Base-by-base conservation (phyloP, 92 coral and sea anemone species). In the Heteractis magnifica region DNA sequence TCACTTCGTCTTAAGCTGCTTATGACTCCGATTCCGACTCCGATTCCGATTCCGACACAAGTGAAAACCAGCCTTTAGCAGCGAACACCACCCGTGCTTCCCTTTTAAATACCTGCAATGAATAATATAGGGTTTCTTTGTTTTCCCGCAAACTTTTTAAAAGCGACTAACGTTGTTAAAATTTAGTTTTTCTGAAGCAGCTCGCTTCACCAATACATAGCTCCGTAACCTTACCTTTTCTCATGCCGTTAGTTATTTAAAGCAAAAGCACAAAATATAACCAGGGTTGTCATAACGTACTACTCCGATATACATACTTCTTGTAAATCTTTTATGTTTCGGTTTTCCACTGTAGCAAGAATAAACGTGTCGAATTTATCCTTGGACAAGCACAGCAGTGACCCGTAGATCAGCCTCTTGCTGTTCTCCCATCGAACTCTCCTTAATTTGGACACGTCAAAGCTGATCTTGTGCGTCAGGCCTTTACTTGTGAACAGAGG, bases 341-440 rank as follows among this genome's bases (percentile, higher is more conserved):
- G 87, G 83, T 95, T 90, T 51, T 93, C 98, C 41, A 95, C 94
- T 5, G 98, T 93, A 2, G 98, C 98, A 78, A 93, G 88, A 44
- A 95, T 75, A 78, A 95, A 88, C 16, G 93, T 91, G 55, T 91
- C 94, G 72, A 95, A 95, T 56, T 92, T 90, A 79, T 95, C 98
- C 84, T 95, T 95, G 0, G 98, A 95, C 21, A 95, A 90, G 86
- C 98, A 95, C 65, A 95, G 91, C 12, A 95, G 86, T 14, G 98
- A 93, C 20, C 98, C 98, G 75, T 59, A 95, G 77, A 95, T 95
- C 6, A 95, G 90, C 72, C 97, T 86, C 79, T 95, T 95, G 92
- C 97, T 93, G 92, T 95, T 93, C 71, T 95, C 95, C 98, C 98
- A 95, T 49, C 91, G 87, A 4, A 95, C 86, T 62, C 90, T 70